A percentile compares a stretch with the other conserved stretches of the same genome.
Conservation (phyloP, 2,888 invertebrate species). For the Geophilus truncorum region DNA sequence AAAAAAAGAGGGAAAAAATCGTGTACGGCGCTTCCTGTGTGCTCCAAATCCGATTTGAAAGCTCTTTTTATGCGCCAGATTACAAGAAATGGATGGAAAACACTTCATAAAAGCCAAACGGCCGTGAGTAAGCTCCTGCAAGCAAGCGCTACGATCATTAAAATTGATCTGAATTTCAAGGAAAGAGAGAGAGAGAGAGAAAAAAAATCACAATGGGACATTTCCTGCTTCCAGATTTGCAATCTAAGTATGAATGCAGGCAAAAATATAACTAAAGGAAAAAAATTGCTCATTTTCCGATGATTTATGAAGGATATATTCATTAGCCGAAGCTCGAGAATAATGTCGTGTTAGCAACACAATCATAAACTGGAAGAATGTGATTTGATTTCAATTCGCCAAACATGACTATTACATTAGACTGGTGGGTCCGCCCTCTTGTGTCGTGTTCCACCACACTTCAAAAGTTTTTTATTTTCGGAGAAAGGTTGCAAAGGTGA, state of each 20-base stretch:
- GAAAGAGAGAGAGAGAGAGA: neutral
- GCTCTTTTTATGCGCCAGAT: neutral
- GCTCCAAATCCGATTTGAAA: neutral
- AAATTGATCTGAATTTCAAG: neutral
- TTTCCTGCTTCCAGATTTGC: neutral
- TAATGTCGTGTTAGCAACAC: neutral
- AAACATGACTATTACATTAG: neutral
- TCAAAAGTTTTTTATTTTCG: no score
- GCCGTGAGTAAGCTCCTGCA: neutral
- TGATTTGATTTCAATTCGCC: neutral
- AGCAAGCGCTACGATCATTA: neutral
- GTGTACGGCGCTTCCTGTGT: neutral
- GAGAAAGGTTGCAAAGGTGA: no score
- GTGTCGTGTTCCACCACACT: neutral
- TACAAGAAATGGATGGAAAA: neutral
- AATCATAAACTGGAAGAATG: neutral
- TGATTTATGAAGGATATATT: neutral
- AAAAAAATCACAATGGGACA: neutral
- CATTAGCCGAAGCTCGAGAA: neutral
- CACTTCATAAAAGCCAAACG: neutral
- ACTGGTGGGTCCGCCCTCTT: neutral
- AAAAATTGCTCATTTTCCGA: neutral
- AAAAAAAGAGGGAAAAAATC: neutral
- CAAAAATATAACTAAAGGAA: neutral
- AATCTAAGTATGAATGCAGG: neutral